Percentiles rank a stretch among this genome's conserved stretches.
Evolutionary conservation across 1,140 invertebrate genomes (phyloP).

Genomic region (Eumaeus atala): DNA sequence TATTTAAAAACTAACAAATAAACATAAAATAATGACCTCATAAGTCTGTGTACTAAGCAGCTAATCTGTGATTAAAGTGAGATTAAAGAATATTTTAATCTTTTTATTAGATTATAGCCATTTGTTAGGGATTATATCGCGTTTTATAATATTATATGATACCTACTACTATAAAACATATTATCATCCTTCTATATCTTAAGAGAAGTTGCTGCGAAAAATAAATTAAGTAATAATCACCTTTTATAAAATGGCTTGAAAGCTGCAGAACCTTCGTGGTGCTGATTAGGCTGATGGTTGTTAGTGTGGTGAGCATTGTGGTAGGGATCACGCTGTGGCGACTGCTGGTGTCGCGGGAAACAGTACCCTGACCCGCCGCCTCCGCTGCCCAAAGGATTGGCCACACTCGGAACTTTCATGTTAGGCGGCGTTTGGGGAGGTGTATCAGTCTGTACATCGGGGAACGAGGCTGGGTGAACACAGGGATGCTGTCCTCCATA

Average conservation of each 20-base stretch:
- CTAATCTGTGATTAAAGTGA: no score
- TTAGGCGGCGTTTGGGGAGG: constrained; percentile 94
- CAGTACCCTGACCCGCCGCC: constrained; percentile 69
- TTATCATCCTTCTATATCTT: no score
- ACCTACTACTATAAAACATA: no score
- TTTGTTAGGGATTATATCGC: no score
- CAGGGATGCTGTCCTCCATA: constrained; percentile 70
- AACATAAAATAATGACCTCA: no score
- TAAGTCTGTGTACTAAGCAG: no score
- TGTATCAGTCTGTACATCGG: constrained; percentile 91
- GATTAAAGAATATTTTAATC: no score
- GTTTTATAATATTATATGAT: no score
- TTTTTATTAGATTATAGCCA: no score
- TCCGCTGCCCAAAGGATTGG: constrained; percentile 74
- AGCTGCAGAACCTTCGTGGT: constrained; percentile 80
- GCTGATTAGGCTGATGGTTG: constrained; percentile 73
- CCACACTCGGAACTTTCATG: constrained; percentile 88
- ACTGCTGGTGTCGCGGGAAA: constrained; percentile 73
- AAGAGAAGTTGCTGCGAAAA: no score
- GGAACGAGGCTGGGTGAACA: constrained; percentile 80
- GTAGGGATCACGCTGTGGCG: constrained; percentile 69
- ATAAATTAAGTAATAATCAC: constrained; percentile 68
- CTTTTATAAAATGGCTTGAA: constrained; percentile 93
- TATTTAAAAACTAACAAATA: no score
- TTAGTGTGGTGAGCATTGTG: constrained; percentile 74